Evolutionary conservation across 1,140 invertebrate species (phyloP).

Genomic region (Drosophila tristis): DNA sequence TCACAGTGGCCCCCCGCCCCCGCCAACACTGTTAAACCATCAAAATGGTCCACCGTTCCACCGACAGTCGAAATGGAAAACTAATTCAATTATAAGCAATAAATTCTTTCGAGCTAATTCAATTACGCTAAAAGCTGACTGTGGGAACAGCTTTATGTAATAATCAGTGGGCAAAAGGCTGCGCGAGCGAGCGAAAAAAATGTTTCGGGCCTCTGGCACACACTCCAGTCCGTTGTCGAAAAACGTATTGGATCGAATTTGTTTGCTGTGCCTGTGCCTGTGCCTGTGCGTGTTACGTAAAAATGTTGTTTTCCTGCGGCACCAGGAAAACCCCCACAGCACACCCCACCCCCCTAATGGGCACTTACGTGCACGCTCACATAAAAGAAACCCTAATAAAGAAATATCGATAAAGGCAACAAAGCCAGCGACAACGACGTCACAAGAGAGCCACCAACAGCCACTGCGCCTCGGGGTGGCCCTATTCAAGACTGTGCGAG

Average conservation of each 20-base stretch:
- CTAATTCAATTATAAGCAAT: slow-evolving; percentile 72
- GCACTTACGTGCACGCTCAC: slow-evolving; percentile 78
- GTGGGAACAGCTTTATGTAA: slow-evolving; percentile 60
- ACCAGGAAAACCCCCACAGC: neutral
- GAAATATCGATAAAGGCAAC: slow-evolving; percentile 77
- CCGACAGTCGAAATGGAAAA: slow-evolving; percentile 26
- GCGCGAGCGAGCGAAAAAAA: neutral
- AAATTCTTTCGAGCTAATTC: slow-evolving; percentile 44
- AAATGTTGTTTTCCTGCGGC: slow-evolving; percentile 40
- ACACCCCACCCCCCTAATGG: slow-evolving; percentile 42
- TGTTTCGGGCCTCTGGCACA: slow-evolving; percentile 10
- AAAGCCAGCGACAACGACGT: slow-evolving; percentile 37
- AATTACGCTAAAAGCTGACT: slow-evolving; percentile 41
- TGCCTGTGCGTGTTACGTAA: slow-evolving; percentile 63
- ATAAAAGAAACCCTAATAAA: slow-evolving; percentile 82
- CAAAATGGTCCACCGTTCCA: too few relatives aligned
- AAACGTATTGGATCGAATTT: slow-evolving; percentile 55
- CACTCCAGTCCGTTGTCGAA: neutral
- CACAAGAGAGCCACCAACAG: slow-evolving; percentile 17
- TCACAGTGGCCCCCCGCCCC: neutral
- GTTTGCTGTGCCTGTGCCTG: slow-evolving; percentile 14
- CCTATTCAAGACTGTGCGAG: neutral
- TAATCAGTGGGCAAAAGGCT: slow-evolving; percentile 15
- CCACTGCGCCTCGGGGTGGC: neutral
- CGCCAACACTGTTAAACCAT: neutral